These are phyloP conservation scores for Adelognathus sp. DNA, from an alignment of 2,888 invertebrate species.

Conservation along the genomic window DNA sequence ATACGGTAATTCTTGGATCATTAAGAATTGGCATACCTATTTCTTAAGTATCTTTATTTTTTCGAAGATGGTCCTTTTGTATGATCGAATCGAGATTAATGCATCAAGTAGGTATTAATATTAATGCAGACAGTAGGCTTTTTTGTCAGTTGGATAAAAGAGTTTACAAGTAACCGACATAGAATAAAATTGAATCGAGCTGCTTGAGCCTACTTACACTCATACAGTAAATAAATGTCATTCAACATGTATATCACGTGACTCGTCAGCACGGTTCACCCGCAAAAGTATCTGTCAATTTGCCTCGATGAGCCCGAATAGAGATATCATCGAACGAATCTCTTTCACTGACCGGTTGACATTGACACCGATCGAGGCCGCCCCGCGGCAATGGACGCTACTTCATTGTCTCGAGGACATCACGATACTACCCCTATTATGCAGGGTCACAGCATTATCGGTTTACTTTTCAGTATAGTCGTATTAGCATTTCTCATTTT, in stretches of 20 bases:
- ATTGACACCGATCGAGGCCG: constrained; percentile 44
- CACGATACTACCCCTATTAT: constrained; percentile 5
- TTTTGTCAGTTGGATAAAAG: background rate
- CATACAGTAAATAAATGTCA: background rate
- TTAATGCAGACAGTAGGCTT: background rate
- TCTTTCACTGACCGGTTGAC: constrained; percentile 38
- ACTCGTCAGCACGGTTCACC: background rate
- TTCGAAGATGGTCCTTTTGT: background rate
- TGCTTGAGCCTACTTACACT: background rate
- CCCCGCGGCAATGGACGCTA: constrained; percentile 10
- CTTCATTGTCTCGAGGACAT: constrained; percentile 43
- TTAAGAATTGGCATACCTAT: background rate
- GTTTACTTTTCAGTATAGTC: background rate
- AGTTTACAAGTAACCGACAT: background rate
- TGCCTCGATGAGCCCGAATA: background rate
- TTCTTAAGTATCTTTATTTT: background rate
- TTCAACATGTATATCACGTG: constrained; percentile 4
- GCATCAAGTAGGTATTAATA: background rate
- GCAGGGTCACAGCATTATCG: background rate
- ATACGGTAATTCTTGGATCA: constrained; percentile 28
- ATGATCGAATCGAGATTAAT: background rate
- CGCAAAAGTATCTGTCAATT: background rate
- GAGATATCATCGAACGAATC: constrained; percentile 4
- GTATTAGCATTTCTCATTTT: background rate
- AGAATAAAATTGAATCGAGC: constrained; percentile 19